phyloP scores from a whole-genome alignment of 2,888 invertebrate genomes.

The Timema podura region DNA sequence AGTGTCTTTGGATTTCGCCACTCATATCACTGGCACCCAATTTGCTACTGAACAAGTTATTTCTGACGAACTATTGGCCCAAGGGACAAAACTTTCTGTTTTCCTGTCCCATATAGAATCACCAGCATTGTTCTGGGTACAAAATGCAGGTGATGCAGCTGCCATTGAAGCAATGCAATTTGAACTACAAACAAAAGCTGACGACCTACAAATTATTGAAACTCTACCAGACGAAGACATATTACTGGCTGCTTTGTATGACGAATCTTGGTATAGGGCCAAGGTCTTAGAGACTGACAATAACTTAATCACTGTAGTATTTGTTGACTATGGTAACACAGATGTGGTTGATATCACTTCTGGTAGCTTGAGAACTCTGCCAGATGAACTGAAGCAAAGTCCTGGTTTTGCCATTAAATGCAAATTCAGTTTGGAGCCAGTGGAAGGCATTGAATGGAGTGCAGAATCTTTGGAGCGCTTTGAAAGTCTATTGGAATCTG shows the following conservation, averaged over 20 bases:
- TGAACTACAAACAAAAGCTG: conserved; percentile 53
- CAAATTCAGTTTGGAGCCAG: conserved; percentile 63
- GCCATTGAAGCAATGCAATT: conserved; percentile 47
- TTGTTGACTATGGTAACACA: conserved; percentile 75
- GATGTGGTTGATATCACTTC: conserved; percentile 65
- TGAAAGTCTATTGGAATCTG: conserved; percentile 38
- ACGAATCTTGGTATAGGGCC: conserved; percentile 63
- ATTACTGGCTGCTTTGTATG: conserved; percentile 62
- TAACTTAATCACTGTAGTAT: conserved; percentile 57
- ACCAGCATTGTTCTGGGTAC: conserved; percentile 70
- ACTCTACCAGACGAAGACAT: conserved; percentile 45
- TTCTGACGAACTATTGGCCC: neutral
- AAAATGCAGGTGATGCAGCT: conserved; percentile 54
- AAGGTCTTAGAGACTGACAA: conserved; percentile 48
- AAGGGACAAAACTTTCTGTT: neutral
- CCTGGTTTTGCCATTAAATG: conserved; percentile 59
- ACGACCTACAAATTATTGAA: conserved; percentile 43
- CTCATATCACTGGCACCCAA: neutral
- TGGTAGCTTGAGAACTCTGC: conserved; percentile 57
- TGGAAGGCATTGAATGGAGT: conserved; percentile 59
- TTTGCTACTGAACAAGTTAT: neutral
- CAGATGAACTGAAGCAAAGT: conserved; percentile 53
- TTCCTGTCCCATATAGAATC: conserved; percentile 43
- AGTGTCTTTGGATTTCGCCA: conserved; percentile 39
- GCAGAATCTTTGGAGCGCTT: conserved; percentile 57